Percentiles rank a stretch among this genome's conserved stretches.
Evolutionary conservation across 2,797 vertebrate species (phyloP).

Genomic region (Mionectes olivaceus): DNA sequence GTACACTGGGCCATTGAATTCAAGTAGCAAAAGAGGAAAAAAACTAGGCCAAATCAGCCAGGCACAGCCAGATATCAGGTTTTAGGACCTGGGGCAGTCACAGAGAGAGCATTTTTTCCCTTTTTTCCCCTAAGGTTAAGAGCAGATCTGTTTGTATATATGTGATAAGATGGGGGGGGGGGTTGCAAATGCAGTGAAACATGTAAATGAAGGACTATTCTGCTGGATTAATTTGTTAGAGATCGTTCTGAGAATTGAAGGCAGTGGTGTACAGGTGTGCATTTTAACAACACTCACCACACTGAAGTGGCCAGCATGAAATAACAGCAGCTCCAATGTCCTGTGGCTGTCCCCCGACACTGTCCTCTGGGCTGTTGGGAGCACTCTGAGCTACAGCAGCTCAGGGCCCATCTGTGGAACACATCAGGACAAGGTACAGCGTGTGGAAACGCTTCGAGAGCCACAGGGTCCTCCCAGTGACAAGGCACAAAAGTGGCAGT

Average conservation of each 20-base stretch:
- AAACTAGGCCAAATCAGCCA: constrained; percentile 33
- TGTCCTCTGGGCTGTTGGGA: not conserved
- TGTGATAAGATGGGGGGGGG: not conserved
- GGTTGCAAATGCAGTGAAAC: not conserved
- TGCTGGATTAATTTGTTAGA: not conserved
- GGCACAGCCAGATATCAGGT: not conserved
- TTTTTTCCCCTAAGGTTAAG: not conserved
- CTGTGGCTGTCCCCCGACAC: not conserved
- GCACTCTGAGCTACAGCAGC: not conserved
- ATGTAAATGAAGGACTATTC: not conserved
- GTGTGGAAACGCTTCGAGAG: not conserved
- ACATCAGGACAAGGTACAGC: not conserved
- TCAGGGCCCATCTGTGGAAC: not conserved
- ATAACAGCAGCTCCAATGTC: not conserved
- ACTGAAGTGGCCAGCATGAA: not conserved
- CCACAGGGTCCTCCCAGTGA: not conserved
- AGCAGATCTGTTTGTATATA: not conserved
- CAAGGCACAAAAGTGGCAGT: not conserved
- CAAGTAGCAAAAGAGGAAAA: not conserved
- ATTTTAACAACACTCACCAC: not conserved
- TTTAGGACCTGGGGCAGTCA: constrained; percentile 5
- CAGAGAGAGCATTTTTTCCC: not conserved
- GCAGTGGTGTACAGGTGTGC: not conserved
- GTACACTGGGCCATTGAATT: not conserved
- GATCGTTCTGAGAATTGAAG: not conserved